phyloP scores from a whole-genome alignment of 2,113 vertebrate genomes.

The Myotis davidii region DNA sequence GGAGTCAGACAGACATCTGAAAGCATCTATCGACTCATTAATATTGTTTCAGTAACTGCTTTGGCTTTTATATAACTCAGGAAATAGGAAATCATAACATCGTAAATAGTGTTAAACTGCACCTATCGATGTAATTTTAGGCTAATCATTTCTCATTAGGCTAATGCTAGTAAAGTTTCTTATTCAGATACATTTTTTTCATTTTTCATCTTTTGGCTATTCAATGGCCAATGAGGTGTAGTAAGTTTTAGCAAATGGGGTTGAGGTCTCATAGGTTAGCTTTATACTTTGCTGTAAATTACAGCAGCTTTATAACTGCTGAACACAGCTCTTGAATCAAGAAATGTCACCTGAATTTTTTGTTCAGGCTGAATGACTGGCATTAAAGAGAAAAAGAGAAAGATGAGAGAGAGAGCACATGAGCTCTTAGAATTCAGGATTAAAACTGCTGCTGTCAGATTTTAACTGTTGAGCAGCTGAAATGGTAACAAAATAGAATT shows the following conservation, averaged over 20 bases:
- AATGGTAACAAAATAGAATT: not conserved
- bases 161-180: conserved; percentile 28
- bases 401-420: not conserved
- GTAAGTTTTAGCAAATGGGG: conserved; percentile 63
- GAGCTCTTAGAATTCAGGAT: conserved; percentile 51
- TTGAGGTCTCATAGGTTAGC: conserved; percentile 59
- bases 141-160: conserved; percentile 77
- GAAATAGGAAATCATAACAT: conserved; percentile 77
- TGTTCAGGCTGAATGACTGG: not conserved
- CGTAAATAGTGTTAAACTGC: conserved; percentile 74
- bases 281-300: conserved; percentile 68
- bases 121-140: conserved; percentile 73
- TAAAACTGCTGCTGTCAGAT: conserved; percentile 46
- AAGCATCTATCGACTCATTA: conserved; percentile 74
- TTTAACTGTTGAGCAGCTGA: conserved; percentile 45
- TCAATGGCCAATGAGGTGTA: conserved; percentile 65
- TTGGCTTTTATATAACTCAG: conserved; percentile 68
- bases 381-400: not conserved
- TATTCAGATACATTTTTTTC: conserved; percentile 46
- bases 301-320: conserved; percentile 39
- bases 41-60: conserved; percentile 68
- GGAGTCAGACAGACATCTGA: conserved; percentile 61
- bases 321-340: conserved; percentile 69
- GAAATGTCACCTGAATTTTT: conserved; percentile 53
- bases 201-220: conserved; percentile 63